Conservation (phyloP, 2,888 invertebrate genomes). For the Drosophila peninsularis region DNA sequence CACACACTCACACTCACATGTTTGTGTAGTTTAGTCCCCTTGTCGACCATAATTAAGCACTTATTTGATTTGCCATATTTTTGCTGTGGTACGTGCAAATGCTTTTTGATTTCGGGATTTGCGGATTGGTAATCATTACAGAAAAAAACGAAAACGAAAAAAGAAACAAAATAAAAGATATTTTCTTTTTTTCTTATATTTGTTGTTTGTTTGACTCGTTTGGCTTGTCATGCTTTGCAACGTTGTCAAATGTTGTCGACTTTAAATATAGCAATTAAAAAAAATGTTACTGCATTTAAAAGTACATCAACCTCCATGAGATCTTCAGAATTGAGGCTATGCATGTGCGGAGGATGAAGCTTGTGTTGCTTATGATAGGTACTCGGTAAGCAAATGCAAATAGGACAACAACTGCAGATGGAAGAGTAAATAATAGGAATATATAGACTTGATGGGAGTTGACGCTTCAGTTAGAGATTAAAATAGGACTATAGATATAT, state of each 20-base stretch:
- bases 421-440: neutral
- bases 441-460: neutral
- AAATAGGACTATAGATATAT: too few species aligned
- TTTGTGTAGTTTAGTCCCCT: constrained; percentile 34
- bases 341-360: constrained; percentile 1
- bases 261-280: constrained; percentile 76
- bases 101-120: constrained; percentile 57
- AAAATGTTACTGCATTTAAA: constrained; percentile 61
- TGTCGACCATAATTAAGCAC: constrained; percentile 77
- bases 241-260: constrained; percentile 73
- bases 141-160: constrained; percentile 29
- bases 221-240: constrained; percentile 53
- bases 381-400: constrained; percentile 17
- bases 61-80: constrained; percentile 82
- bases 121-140: constrained; percentile 71
- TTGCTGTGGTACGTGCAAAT: constrained; percentile 60
- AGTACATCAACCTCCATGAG: constrained; percentile 64
- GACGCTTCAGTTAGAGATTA: too few species aligned
- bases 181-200: constrained; percentile 29
- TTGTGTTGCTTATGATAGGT: neutral
- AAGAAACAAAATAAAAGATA: constrained; percentile 15
- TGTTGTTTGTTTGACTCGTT: constrained; percentile 39
- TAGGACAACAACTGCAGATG: constrained; percentile 5
- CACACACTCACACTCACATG: constrained; percentile 16
- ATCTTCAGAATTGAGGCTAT: constrained; percentile 43